Evolutionary conservation across 35 echinoderm and acorn worm species (phyloP), one percentile per base, ranked within the genome.

Genomic region (Lytechinus pictus): DNA sequence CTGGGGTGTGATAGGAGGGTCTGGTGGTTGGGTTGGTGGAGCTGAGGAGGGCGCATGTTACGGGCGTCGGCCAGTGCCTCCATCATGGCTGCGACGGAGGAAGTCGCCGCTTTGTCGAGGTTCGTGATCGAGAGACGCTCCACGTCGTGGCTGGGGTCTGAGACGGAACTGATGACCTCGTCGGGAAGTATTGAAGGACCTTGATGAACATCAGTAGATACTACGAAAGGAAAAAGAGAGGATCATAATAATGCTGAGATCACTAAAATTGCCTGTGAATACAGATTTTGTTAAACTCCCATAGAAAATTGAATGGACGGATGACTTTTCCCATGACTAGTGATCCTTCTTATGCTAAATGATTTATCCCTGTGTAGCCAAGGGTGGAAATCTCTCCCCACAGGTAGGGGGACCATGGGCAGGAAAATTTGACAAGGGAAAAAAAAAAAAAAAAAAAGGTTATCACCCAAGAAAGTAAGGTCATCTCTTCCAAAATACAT

Each of bases 1-100:
- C 27, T 95, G 86, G 24, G 95, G 95, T 87, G 61, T 9, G 33
- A 86, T n/a, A 52, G 86, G 94, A 53, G 56, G 58, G 21, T 7
- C 19, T 95, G 94, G 94, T 86, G 57, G 94, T 7, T 90, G 55
- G 87, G 86, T 11, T 87, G 95, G 27, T 71, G 94, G 9, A 66
- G 61, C 28, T 71, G 66, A 29, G 94, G 94, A 24, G 94, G 96
- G 4, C 94, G 94, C 52, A 95, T 94, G 89, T 96, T 94, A 13
- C 96, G 94, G 6, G 94, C 96, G 21, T 96, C 96, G 9, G 96
- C 96, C 16, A 96, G 60, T 0, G 96, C 96, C 5, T 96, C 96
- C 54, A 94, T 96, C 14, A 96, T 96, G 5, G 94, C 96, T 7
- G 94, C 94, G 5, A 95, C 89, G 13, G 94, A 61, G 6, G 92